Conservation (phyloP, 2,113 vertebrate species). For the Rafetus swinhoei region DNA sequence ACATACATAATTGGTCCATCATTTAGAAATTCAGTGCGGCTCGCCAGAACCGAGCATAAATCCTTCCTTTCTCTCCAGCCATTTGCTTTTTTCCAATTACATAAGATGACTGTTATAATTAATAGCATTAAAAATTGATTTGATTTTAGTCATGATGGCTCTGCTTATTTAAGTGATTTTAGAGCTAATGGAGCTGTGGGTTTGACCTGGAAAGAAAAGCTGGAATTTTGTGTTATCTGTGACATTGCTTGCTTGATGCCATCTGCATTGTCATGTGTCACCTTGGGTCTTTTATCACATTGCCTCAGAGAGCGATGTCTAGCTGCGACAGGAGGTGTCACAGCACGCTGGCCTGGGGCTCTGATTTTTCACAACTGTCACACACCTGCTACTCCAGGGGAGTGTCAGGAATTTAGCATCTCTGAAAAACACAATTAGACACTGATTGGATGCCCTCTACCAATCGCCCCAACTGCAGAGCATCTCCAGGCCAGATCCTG, state of each 20-base stretch:
- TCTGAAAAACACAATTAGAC: not conserved
- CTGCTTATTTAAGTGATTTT: conserved; percentile 17
- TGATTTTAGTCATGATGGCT: not conserved
- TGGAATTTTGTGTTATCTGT: not conserved
- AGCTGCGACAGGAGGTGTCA: not conserved
- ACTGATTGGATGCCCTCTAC: not conserved
- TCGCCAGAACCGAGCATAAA: not conserved
- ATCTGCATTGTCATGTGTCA: accelerated
- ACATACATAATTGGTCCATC: conserved; percentile 38
- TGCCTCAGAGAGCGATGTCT: not conserved
- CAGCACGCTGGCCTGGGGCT: not conserved
- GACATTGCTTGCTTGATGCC: not conserved
- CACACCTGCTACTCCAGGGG: not conserved
- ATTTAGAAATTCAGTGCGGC: conserved; percentile 11
- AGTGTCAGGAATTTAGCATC: not conserved
- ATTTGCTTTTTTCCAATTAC: conserved; percentile 51
- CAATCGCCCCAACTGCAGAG: not conserved
- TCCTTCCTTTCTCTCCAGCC: conserved; percentile 4
- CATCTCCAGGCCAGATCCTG: not conserved
- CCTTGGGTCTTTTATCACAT: not conserved
- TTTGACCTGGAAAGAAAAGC: not conserved
- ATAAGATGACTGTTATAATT: conserved; percentile 14
- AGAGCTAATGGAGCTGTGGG: not conserved
- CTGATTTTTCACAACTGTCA: not conserved
- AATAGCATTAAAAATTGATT: conserved; percentile 16